These are phyloP conservation scores for Dendropsophus ebraccatus DNA, from an alignment of 2,113 vertebrate species.

Conservation along the genomic window DNA sequence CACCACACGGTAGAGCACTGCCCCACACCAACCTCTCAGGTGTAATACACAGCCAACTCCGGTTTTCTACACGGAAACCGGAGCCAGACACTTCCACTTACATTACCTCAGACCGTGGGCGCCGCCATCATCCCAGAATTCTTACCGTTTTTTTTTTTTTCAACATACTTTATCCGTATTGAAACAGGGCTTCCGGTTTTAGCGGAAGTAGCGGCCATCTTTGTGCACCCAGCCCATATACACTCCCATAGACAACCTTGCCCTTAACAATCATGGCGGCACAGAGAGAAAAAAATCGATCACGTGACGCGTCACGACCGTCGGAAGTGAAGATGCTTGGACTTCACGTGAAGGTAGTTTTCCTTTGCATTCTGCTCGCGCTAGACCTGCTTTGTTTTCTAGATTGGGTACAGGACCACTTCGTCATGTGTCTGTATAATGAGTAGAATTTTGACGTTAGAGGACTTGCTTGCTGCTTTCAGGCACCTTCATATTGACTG, in stretches of 20 bases:
- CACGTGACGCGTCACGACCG: not conserved
- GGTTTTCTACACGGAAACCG: not conserved
- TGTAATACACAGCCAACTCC: not conserved
- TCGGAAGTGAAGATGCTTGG: slow-evolving; percentile 14
- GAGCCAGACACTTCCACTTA: not conserved
- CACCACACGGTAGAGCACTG: not conserved
- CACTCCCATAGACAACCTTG: not conserved
- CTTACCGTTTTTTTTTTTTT: not conserved
- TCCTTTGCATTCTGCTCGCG: not conserved
- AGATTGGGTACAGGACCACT: no score
- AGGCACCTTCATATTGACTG: no score
- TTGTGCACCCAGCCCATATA: not conserved
- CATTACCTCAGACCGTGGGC: slow-evolving; percentile 31
- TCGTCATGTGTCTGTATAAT: no score
- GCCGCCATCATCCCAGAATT: slow-evolving; percentile 51
- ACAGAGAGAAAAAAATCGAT: not conserved
- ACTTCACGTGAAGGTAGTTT: slow-evolving; percentile 23
- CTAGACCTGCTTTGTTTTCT: no score
- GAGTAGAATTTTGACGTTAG: no score
- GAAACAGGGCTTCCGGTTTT: not conserved
- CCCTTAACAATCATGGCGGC: slow-evolving; percentile 18
- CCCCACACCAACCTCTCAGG: not conserved
- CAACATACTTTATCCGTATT: slow-evolving; percentile 34
- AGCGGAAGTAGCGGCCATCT: slow-evolving; percentile 3
- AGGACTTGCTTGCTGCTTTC: no score